Evolutionary conservation across 64 coral and sea anemone species (phyloP).

Genomic region (Actinia tenebrosa): DNA sequence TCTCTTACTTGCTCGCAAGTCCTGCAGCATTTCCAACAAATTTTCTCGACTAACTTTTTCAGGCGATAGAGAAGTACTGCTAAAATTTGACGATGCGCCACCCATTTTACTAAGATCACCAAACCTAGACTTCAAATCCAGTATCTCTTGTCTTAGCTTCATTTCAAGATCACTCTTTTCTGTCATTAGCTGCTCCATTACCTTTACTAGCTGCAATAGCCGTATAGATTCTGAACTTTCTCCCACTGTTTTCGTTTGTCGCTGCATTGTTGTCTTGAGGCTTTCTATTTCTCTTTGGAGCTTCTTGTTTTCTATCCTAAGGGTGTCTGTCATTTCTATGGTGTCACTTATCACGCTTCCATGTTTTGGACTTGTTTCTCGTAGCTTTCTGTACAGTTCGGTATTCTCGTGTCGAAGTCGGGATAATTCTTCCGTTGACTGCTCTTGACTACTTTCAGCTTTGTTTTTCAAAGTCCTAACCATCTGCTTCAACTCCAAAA

Average conservation of each 20-base stretch:
- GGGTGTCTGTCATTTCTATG: conserved; percentile 19
- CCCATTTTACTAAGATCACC: conserved; percentile 35
- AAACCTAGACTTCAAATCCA: conserved; percentile 68
- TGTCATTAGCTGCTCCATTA: conserved; percentile 89
- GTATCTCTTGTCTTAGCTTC: conserved; percentile 75
- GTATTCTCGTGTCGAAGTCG: conserved; percentile 62
- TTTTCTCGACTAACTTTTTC: conserved; percentile 8
- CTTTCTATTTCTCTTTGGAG: conserved; percentile 72
- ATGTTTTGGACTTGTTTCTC: conserved; percentile 49
- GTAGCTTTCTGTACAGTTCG: conserved; percentile 62
- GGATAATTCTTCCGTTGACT: conserved; percentile 40
- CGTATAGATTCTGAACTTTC: conserved; percentile 45
- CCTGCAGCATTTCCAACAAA: conserved; percentile 54
- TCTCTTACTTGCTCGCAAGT: conserved; percentile 47
- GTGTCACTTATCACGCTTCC: conserved; percentile 29
- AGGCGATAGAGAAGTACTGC: conserved; percentile 19
- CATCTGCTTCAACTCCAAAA: conserved; percentile 45
- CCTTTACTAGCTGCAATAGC: conserved; percentile 73
- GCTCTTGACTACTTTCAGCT: conserved; percentile 3
- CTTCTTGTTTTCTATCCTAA: conserved; percentile 60
- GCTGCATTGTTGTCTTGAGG: conserved; percentile 40
- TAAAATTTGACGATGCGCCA: conserved; percentile 12
- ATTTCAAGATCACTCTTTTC: conserved; percentile 78
- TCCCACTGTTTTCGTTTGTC: conserved; percentile 17
- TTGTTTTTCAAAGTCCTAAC: conserved; percentile 23